These are phyloP conservation scores for Vimba vimba DNA, from an alignment of 2,113 vertebrate species.

Conservation along the genomic window DNA sequence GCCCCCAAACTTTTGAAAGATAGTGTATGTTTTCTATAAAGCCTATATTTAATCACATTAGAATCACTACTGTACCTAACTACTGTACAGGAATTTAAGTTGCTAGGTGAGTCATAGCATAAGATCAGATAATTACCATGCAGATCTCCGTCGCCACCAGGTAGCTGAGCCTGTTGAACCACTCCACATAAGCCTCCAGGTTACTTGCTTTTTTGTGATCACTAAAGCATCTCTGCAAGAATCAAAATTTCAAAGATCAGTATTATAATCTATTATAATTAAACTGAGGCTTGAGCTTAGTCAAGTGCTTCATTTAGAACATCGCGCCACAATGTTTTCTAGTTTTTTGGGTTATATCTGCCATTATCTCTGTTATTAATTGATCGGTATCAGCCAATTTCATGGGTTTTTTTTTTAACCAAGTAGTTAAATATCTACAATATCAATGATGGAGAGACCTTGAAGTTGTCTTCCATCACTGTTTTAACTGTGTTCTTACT, in stretches of 20 bases:
- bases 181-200: slow-evolving; percentile 92
- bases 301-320: neutral
- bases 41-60: neutral
- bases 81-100: slow-evolving; percentile 1
- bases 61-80: neutral
- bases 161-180: slow-evolving; percentile 97
- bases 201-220: slow-evolving; percentile 87
- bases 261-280: neutral
- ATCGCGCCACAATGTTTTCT: neutral
- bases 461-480: too few species aligned
- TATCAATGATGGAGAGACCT: too few species aligned
- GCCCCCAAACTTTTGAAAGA: neutral
- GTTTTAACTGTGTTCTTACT: too few species aligned
- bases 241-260: neutral
- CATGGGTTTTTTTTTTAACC: neutral
- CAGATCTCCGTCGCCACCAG: slow-evolving; percentile 96
- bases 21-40: neutral
- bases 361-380: neutral
- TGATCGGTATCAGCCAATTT: neutral
- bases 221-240: slow-evolving; percentile 80
- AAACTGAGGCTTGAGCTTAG: neutral
- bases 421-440: too few species aligned
- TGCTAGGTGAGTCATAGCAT: neutral
- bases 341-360: neutral
- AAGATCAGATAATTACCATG: slow-evolving; percentile 80